phyloP scores from a whole-genome alignment of 2,113 vertebrate genomes.

The Nyctereutes procyonoides region DNA sequence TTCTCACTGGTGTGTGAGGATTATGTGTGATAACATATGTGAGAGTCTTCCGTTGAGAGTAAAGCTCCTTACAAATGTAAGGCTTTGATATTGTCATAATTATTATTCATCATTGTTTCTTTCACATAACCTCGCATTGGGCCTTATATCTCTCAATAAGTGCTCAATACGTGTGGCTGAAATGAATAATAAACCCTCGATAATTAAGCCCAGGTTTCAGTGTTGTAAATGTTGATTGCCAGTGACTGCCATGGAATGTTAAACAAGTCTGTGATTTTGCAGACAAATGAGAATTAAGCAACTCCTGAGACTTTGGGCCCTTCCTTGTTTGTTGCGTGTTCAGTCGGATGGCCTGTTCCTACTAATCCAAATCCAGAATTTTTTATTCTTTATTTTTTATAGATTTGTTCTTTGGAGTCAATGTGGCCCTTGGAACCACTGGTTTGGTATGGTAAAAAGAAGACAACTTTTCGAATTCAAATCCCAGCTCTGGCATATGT shows the following conservation, averaged over 20 bases:
- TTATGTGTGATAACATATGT: background rate
- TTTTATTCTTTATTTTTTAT: background rate
- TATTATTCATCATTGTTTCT: background rate
- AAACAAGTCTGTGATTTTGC: background rate
- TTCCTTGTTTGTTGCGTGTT: background rate
- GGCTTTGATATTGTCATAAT: background rate
- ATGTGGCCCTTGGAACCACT: background rate
- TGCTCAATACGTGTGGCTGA: background rate
- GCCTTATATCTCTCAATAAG: background rate
- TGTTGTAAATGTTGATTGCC: background rate
- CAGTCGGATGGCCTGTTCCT: background rate
- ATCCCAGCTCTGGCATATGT: background rate
- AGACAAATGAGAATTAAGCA: background rate
- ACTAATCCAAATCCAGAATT: background rate
- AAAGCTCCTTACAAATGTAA: background rate
- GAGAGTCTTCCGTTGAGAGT: background rate
- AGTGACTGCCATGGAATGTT: background rate
- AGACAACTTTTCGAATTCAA: background rate
- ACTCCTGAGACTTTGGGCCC: background rate
- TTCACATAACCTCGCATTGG: background rate
- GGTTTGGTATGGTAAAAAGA: background rate
- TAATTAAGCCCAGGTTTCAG: background rate
- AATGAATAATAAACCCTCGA: constrained; percentile 9
- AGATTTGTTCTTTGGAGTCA: background rate
- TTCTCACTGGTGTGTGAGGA: background rate